Conservation (phyloP, 2,113 vertebrate species). For the Alces alces region DNA sequence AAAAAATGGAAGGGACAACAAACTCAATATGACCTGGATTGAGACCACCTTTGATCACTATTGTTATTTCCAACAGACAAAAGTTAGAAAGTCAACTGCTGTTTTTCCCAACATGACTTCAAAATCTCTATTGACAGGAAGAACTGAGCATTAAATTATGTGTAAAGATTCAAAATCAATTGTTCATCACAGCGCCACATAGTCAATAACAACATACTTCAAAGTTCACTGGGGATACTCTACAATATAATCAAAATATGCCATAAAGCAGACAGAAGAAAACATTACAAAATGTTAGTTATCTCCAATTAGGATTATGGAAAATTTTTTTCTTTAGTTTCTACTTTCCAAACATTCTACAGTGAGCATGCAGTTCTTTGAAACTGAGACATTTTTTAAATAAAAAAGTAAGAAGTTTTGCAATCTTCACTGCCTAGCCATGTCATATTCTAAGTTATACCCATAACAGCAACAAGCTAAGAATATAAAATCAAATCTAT, state of each 20-base stretch:
- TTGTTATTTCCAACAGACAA: background rate
- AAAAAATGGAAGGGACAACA: background rate
- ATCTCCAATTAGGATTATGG: conserved; percentile 26
- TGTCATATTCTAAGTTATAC: background rate
- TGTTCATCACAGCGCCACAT: background rate
- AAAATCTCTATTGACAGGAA: conserved; percentile 24
- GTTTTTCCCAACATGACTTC: background rate
- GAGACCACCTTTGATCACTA: background rate
- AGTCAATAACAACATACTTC: conserved; percentile 40
- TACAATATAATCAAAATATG: conserved; percentile 23
- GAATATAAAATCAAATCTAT: background rate
- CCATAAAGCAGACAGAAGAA: conserved; percentile 16
- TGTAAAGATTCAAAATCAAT: conserved; percentile 43
- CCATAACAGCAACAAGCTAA: background rate
- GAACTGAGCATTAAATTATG: background rate
- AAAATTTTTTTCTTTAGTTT: background rate
- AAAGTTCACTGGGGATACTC: conserved; percentile 26
- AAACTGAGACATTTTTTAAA: background rate
- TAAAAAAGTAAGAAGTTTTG: background rate
- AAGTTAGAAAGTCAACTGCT: conserved; percentile 2
- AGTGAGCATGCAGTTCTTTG: background rate
- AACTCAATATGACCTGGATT: background rate
- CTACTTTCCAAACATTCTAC: conserved; percentile 9
- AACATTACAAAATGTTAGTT: conserved; percentile 44
- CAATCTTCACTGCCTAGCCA: background rate